Percentiles rank a stretch among this genome's conserved stretches.
Evolutionary conservation across 2,113 vertebrate species (phyloP).

Genomic region (Cyanoramphus novaezelandiae): DNA sequence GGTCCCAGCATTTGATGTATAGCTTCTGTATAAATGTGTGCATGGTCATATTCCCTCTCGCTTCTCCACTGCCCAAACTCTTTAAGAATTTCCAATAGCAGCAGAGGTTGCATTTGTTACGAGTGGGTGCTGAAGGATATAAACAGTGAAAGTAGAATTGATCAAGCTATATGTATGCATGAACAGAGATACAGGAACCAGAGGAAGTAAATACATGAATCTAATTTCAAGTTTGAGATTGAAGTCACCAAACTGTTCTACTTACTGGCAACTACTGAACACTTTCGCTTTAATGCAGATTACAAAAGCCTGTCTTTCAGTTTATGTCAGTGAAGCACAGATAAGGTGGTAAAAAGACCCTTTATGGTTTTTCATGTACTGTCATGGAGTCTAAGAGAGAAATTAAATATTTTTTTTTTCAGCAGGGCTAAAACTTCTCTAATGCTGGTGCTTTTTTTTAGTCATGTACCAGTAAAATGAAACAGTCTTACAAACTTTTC

Average conservation of each 20-base stretch:
- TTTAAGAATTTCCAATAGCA: neutral
- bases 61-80: neutral
- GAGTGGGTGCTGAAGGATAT: neutral
- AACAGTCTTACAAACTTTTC: neutral
- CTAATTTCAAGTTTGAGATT: neutral
- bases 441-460: neutral
- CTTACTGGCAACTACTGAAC: neutral
- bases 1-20: neutral
- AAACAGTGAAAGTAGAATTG: neutral
- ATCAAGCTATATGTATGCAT: neutral
- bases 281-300: neutral
- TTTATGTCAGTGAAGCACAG: neutral
- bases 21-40: neutral
- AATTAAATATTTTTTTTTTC: neutral
- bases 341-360: neutral
- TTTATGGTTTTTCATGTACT: neutral
- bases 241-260: neutral
- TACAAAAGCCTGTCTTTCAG: neutral
- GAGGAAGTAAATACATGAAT: neutral
- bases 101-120: neutral
- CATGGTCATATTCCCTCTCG: neutral
- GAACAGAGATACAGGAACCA: neutral
- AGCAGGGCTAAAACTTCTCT: neutral
- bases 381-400: fast-evolving
- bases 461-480: neutral